Percentiles rank a stretch among this genome's conserved stretches.
phyloP scores from a whole-genome alignment of 2,113 vertebrate species.

The Nestor notabilis region DNA sequence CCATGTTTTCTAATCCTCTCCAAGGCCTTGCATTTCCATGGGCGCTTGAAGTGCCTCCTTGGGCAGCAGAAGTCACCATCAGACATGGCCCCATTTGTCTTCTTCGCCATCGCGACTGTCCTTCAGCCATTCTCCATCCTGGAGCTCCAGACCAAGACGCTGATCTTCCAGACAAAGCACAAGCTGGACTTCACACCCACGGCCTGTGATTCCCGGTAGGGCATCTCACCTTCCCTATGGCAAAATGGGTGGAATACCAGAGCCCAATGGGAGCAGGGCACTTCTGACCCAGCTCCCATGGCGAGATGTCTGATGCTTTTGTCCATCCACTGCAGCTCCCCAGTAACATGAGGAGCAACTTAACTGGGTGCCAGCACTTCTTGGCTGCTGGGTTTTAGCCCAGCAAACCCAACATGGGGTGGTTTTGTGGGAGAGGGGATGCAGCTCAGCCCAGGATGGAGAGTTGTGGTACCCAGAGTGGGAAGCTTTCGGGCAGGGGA shows the following conservation, averaged over 20 bases:
- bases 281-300: not conserved
- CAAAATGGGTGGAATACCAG: not conserved
- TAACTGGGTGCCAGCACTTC: not conserved
- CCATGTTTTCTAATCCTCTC: not conserved
- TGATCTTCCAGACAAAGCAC: conserved; percentile 44
- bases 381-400: not conserved
- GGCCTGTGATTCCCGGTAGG: conserved; percentile 20
- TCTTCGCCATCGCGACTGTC: conserved; percentile 11
- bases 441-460: not conserved
- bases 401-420: not conserved
- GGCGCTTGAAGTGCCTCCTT: not conserved
- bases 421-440: not conserved
- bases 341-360: rapidly evolving
- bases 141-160: not conserved
- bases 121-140: not conserved
- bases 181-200: conserved; percentile 47
- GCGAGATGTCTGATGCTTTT: not conserved
- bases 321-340: not conserved
- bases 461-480: not conserved
- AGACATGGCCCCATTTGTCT: not conserved
- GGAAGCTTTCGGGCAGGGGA: not conserved
- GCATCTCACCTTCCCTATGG: rapidly evolving
- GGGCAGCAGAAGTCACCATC: not conserved
- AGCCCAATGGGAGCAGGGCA: rapidly evolving
- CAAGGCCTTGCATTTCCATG: not conserved